Evolutionary conservation across 2,113 vertebrate genomes (phyloP).

Genomic region (Nerophis lumbriciformis): DNA sequence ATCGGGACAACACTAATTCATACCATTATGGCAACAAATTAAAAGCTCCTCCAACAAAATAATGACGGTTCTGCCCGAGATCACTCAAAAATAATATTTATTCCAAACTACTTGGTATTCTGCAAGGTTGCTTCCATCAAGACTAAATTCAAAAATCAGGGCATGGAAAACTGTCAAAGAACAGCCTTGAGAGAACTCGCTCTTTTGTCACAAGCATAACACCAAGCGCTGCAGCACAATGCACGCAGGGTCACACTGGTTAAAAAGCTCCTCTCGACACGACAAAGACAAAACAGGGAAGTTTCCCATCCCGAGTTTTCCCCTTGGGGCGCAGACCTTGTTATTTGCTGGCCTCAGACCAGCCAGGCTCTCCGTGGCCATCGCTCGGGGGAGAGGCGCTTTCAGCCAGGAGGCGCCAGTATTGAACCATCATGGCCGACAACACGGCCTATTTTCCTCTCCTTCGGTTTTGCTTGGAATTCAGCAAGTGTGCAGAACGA

Average conservation of each 20-base stretch:
- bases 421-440: conserved; percentile 45
- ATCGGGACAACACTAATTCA: too few relatives aligned
- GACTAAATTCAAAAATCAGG: conserved; percentile 37
- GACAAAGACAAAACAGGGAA: conserved; percentile 17
- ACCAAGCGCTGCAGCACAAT: conserved; percentile 36
- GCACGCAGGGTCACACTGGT: conserved; percentile 52
- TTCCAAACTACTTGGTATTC: too few relatives aligned
- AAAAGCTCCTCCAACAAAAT: too few relatives aligned
- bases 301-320: conserved; percentile 24
- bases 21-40: too few relatives aligned
- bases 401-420: conserved; percentile 15
- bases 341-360: conserved; percentile 8
- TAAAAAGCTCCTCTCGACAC: conserved; percentile 26
- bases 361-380: conserved; percentile 1
- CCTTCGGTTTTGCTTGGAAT: conserved; percentile 64
- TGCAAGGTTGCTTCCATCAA: conserved; percentile 12
- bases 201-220: conserved; percentile 50
- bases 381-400: conserved; percentile 56
- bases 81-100: too few relatives aligned
- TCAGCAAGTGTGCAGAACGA: conserved; percentile 28
- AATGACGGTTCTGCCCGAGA: too few relatives aligned
- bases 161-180: conserved; percentile 44
- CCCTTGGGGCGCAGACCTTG: conserved; percentile 25
- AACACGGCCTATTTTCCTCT: conserved; percentile 55
- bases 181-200: conserved; percentile 38